These are phyloP conservation scores for Erpetoichthys calabaricus DNA, from an alignment of 2,797 vertebrate species.

Conservation along the genomic window DNA sequence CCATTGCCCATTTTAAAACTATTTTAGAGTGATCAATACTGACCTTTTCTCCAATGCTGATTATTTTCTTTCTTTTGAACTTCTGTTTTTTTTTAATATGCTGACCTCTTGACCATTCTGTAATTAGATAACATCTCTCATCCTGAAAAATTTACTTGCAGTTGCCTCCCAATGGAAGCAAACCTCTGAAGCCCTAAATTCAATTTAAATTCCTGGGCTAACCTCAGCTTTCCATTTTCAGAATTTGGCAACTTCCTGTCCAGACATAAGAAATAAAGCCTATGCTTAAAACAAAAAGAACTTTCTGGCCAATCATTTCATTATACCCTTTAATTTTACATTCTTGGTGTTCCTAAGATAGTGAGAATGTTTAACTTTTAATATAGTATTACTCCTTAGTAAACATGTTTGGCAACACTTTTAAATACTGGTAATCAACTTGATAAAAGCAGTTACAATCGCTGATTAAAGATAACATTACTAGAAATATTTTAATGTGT, in stretches of 20 bases:
- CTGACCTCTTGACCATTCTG: not conserved
- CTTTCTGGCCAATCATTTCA: not conserved
- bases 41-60: not conserved
- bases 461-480: too few relatives aligned
- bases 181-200: not conserved
- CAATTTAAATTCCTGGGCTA: not conserved
- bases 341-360: too few relatives aligned
- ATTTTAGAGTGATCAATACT: not conserved
- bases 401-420: too few relatives aligned
- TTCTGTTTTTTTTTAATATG: too few relatives aligned
- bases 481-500: too few relatives aligned
- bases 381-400: too few relatives aligned
- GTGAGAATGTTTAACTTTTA: too few relatives aligned
- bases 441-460: too few relatives aligned
- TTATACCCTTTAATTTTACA: too few relatives aligned
- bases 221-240: not conserved
- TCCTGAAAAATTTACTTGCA: not conserved
- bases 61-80: not conserved
- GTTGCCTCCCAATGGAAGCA: not conserved
- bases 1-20: not conserved
- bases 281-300: not conserved
- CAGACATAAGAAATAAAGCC: not conserved
- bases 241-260: not conserved
- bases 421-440: too few relatives aligned
- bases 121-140: not conserved